These are phyloP conservation scores for Ctenoplectra terminalis DNA, from an alignment of 1,140 invertebrate species.

Conservation along the genomic window DNA sequence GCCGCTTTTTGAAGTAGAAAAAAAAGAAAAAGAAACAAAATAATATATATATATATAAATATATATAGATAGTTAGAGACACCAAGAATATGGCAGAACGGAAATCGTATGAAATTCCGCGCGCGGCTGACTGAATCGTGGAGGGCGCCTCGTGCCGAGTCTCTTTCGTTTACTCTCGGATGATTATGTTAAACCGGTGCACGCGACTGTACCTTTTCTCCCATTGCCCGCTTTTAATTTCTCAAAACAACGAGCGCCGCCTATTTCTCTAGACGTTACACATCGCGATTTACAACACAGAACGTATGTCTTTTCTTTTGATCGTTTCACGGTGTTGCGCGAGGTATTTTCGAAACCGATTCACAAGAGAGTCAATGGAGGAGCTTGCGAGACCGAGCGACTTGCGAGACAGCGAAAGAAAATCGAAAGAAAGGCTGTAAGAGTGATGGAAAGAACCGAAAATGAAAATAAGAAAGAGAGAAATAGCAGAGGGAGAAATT, in stretches of 20 bases:
- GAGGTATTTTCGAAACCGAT: conserved; percentile 55
- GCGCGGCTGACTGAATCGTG: conserved; percentile 63
- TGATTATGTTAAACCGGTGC: background rate
- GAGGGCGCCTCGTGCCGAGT: conserved; percentile 61
- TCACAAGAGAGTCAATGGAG: conserved; percentile 53
- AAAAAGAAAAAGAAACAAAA: conserved; percentile 53
- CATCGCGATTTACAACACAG: conserved; percentile 16
- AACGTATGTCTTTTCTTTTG: conserved; percentile 17
- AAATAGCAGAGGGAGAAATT: background rate
- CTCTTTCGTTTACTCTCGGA: conserved; percentile 42
- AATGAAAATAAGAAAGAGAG: too few relatives aligned
- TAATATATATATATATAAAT: conserved; percentile 70
- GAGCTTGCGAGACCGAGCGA: conserved; percentile 46
- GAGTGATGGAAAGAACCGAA: conserved; percentile 11
- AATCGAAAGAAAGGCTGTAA: conserved; percentile 38
- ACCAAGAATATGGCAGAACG: conserved; percentile 67
- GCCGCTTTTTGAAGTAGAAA: conserved; percentile 65
- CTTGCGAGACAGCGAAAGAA: conserved; percentile 52
- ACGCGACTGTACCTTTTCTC: background rate
- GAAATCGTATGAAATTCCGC: conserved; percentile 67
- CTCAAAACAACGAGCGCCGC: conserved; percentile 35
- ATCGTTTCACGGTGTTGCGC: conserved; percentile 29
- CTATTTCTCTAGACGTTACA: conserved; percentile 43
- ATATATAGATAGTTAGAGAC: conserved; percentile 67
- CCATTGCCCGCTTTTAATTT: conserved; percentile 28